Evolutionary conservation across 2,113 vertebrate species (phyloP).

Genomic region (Lophius piscatorius): DNA sequence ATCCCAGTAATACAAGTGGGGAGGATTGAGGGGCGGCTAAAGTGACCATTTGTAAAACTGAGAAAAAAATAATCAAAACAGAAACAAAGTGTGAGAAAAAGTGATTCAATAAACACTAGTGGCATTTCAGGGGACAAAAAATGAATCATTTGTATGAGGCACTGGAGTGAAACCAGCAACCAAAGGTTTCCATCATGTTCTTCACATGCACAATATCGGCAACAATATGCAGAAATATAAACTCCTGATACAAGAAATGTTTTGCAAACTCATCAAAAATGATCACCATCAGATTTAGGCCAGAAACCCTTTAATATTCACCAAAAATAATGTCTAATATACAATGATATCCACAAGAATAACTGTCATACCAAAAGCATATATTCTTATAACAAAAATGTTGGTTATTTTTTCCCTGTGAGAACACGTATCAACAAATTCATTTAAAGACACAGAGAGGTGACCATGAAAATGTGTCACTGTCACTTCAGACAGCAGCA

Average conservation of each 20-base stretch:
- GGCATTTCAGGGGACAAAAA: not conserved
- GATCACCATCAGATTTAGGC: not conserved
- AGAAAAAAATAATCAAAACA: slow-evolving; percentile 4
- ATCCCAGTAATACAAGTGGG: slow-evolving; percentile 24
- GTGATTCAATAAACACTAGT: not conserved
- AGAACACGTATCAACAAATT: not conserved
- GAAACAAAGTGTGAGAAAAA: not conserved
- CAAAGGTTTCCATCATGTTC: not conserved
- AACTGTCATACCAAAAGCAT: slow-evolving; percentile 48
- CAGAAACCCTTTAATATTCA: slow-evolving; percentile 58
- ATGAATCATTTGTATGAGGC: too few relatives aligned
- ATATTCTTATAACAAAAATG: slow-evolving; percentile 14
- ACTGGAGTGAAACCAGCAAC: too few relatives aligned
- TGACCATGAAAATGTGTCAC: slow-evolving; percentile 42
- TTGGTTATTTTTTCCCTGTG: not conserved
- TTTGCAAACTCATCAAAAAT: not conserved
- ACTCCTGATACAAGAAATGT: not conserved
- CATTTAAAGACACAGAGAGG: slow-evolving; percentile 40
- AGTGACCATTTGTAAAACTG: slow-evolving; percentile 23
- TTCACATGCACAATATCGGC: not conserved
- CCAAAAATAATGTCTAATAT: slow-evolving; percentile 52
- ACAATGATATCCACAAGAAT: slow-evolving; percentile 61
- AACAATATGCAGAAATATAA: not conserved
- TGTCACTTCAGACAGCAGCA: slow-evolving; percentile 61
- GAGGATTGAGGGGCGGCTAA: slow-evolving; percentile 16